phyloP scores from a whole-genome alignment of 2,888 invertebrate genomes.

The Dicranocentrus wangi region DNA sequence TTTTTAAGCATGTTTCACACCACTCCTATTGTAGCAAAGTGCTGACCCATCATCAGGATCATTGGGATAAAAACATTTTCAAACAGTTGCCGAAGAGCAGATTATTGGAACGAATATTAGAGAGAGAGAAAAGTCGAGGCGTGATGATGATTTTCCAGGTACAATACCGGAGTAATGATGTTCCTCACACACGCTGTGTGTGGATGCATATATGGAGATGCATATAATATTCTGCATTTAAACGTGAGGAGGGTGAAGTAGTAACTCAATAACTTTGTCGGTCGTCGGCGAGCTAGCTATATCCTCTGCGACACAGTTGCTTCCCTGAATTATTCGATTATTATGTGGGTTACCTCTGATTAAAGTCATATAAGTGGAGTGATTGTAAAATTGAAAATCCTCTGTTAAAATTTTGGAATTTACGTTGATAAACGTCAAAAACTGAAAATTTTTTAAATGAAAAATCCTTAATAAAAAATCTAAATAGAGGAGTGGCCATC shows the following conservation, averaged over 20 bases:
- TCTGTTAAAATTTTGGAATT: too few relatives aligned
- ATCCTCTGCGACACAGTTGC: too few relatives aligned
- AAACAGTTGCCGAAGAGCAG: constrained; percentile 28
- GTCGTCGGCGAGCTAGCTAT: too few relatives aligned
- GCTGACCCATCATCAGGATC: constrained; percentile 4
- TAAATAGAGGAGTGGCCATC: constrained; percentile 34
- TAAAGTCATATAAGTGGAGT: too few relatives aligned
- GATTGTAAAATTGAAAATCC: too few relatives aligned
- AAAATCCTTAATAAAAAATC: too few relatives aligned
- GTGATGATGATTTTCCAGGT: background rate
- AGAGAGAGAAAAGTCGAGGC: constrained; percentile 2
- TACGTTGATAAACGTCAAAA: too few relatives aligned
- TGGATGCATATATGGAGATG: background rate
- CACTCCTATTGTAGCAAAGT: constrained; percentile 11
- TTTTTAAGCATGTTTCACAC: constrained; percentile 17
- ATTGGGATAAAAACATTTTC: background rate
- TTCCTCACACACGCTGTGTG: background rate
- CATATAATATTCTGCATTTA: background rate
- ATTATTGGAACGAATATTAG: constrained; percentile 10
- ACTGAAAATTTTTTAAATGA: too few relatives aligned
- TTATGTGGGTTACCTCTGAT: too few relatives aligned
- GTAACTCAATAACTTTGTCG: background rate
- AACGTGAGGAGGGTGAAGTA: too few relatives aligned
- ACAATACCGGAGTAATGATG: background rate
- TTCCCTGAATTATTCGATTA: too few relatives aligned